phyloP scores from a whole-genome alignment of 1,140 invertebrate species.

The Papilio glaucus region DNA sequence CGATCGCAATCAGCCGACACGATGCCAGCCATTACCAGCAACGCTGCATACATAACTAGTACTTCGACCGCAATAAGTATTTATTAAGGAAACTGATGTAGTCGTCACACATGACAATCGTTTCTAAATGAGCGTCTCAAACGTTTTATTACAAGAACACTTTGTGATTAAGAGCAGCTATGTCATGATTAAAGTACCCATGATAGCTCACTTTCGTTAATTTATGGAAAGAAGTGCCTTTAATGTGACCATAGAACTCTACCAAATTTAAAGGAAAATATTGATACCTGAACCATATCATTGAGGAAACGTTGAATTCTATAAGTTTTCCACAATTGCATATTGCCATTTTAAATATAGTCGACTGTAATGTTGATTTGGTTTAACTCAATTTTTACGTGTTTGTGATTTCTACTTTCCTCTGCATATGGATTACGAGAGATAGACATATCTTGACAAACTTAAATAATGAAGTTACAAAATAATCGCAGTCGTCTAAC shows the following conservation, averaged over 20 bases:
- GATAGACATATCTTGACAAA: not conserved
- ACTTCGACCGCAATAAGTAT: conserved; percentile 5
- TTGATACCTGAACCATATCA: too few species aligned
- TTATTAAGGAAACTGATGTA: not conserved
- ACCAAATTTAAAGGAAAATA: too few species aligned
- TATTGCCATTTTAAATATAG: too few species aligned
- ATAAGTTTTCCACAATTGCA: too few species aligned
- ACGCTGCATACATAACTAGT: not conserved
- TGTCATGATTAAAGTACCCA: not conserved
- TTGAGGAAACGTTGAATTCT: too few species aligned
- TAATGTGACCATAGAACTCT: too few species aligned
- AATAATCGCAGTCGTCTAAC: not conserved
- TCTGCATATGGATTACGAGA: too few species aligned
- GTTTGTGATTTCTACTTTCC: too few species aligned
- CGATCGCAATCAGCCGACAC: conserved; percentile 30
- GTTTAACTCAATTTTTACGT: too few species aligned
- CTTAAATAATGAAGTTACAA: not conserved
- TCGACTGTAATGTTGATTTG: too few species aligned
- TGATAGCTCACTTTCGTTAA: too few species aligned
- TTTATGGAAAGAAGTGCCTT: too few species aligned
- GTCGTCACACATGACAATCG: not conserved
- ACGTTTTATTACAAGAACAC: not conserved
- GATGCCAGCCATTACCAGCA: conserved; percentile 18
- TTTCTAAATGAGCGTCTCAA: not conserved
- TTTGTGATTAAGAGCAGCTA: not conserved